Conservation (phyloP, 2,797 vertebrate genomes). For the Harpagifer antarcticus region DNA sequence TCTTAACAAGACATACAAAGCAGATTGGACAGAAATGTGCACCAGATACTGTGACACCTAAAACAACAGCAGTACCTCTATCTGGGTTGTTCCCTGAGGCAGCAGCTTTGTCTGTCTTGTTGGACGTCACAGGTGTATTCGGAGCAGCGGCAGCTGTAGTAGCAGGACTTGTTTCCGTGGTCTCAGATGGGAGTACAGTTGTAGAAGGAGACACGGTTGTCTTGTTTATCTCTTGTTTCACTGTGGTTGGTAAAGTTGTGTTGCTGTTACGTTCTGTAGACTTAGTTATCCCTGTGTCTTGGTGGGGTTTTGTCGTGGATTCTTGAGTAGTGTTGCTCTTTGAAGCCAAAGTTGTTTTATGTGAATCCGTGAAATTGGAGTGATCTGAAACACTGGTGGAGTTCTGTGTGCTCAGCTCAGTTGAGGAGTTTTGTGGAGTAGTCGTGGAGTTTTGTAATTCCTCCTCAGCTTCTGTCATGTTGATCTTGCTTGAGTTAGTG, state of each 20-base stretch:
- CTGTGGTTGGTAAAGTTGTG: conserved; percentile 17
- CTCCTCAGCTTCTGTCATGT: conserved; percentile 29
- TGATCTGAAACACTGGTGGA: conserved; percentile 14
- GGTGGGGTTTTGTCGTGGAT: not conserved
- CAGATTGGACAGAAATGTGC: conserved; percentile 21
- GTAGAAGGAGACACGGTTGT: conserved; percentile 9
- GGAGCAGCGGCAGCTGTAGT: conserved; percentile 7
- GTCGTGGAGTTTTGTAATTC: conserved; percentile 9
- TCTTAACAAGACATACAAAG: conserved; percentile 7
- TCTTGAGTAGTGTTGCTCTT: conserved; percentile 6
- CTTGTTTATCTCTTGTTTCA: not conserved
- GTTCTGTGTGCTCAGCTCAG: not conserved
- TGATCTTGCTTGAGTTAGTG: conserved; percentile 21
- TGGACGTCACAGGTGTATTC: conserved; percentile 38
- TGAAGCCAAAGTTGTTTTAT: conserved; percentile 34
- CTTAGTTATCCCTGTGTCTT: conserved; percentile 6
- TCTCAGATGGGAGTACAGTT: conserved; percentile 28
- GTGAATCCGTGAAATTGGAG: conserved; percentile 23
- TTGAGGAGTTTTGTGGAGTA: conserved; percentile 2
- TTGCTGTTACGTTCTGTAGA: not conserved
- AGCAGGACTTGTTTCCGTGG: not conserved
- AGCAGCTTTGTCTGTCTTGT: conserved; percentile 43
- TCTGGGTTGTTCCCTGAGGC: conserved; percentile 51
- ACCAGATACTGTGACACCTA: conserved; percentile 34
- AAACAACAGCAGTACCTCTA: conserved; percentile 62